Evolutionary conservation across 2,797 vertebrate genomes (phyloP), one percentile per base, ranked within the genome.

Genomic region (Amphiprion clarkii): DNA sequence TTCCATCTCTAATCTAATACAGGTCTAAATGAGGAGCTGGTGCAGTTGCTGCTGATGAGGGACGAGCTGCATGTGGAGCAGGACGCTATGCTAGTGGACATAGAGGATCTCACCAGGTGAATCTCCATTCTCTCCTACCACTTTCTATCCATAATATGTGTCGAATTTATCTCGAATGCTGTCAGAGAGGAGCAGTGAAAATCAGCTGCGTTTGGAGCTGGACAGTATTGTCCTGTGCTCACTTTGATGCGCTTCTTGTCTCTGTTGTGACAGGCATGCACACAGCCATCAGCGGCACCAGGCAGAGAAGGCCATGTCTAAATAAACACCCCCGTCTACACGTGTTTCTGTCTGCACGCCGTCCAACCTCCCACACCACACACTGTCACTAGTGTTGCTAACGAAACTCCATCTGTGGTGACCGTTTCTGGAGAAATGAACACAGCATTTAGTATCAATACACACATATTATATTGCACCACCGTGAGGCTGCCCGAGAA

Each of bases 81-180:
- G 87, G 98, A 99, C 0, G 98, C 98, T 78, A 99, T 99, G 98
- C 92, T 99, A 92, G 98, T 99, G 89, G 97, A 99, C 91, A 97
- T 99, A 14, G 98, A 99, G 81, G 98, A 99, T 76, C 94, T 99
- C 87, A 99, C 98, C 93, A 97, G 98, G 98, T 98, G 49, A 91
- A 59, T 13, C 31, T 2, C 17, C 2, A 2, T 16, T 58, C 31
- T 27, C 54, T 44, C 33, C 16, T 69, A 11, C 10, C 6, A 29
- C 7, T 33, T 23, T 53, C 11, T 53, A 33, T 36, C 33, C 8
- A 6, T 6, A 36, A 36, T 31, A 6, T 31, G 31, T 7, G 6
- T 7, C 31, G 8, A 10, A 36, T 36, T 8, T 36, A 36, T 36
- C 8, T 36, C 11, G 54, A 27, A 19, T 36, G 39, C 3, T 14